Base-by-base conservation (phyloP, 2,113 vertebrate genomes). In the Ibidorhyncha struthersii region DNA sequence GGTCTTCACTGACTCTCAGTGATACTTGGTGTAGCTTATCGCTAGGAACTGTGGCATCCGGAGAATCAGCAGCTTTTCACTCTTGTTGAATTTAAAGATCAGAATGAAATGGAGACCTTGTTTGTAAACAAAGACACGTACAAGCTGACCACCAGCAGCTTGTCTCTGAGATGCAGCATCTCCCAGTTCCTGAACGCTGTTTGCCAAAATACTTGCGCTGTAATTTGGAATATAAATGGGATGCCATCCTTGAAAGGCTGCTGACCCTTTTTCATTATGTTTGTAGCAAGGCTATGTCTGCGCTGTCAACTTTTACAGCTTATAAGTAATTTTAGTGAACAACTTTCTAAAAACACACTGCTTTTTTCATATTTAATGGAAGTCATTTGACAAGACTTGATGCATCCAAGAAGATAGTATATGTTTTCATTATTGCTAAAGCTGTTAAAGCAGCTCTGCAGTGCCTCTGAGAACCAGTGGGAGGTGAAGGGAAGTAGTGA, bases 361-460 rank as follows among this genome's bases (percentile, higher is more conserved):
- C 12, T 80, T 63, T 38, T 29, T 82, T 30, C 16, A 1, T 89
- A 8, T 83, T 65, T 89, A 74, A n/a, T 62, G 25, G 19, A 66
- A n/a, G 9, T 50, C 21, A 59, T 56, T 74, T 4, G 4, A 38
- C 77, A 78, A 73, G 34, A 43, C 25, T 71, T 0, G 0, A 6
- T 40, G 8, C 41, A 41, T 91, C 30, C n/a, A 62, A 69, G 62
- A 72, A 34, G 47, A 21, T 52, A 49, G 45, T 52, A 6, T 9
- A 3, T 86, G 41, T 45, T 76, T 67, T 94, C 27, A 38, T 74
- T 62, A 41, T 40, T 93, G n/a, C 40, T 67, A 45, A 71, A 82
- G 27, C 29, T 38, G 34, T 40, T 73, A 34, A 1, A 90, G 74
- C 47, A 91, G 82, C 27, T 90, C 27, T 83, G 77, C 58, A 62